Evolutionary conservation across 2,888 invertebrate genomes (phyloP), one percentile per base, ranked within the genome.

Genomic region (Hyalella azteca): DNA sequence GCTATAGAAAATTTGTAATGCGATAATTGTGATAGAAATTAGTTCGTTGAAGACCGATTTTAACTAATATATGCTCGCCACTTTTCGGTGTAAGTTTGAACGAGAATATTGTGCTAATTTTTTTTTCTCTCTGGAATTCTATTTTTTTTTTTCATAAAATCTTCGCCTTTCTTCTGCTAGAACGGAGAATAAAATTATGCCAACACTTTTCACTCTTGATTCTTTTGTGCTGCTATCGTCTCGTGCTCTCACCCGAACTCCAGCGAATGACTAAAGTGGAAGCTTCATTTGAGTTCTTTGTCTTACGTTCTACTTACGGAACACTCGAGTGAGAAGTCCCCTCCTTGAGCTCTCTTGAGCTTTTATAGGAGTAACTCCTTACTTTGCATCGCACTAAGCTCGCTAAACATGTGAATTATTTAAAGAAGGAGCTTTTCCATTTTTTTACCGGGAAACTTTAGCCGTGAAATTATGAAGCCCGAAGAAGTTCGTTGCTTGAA

Each of bases 401-500:
- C n/a, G 36, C 36, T 66, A 66, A 66, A 66, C 66, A 66, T 66
- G 66, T 66, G 66, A 66, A 66, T 66, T 66, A 66, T 66, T 66
- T 66, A 66, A 36, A 29, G 19, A 66, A 66, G n/a, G n/a, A n/a
- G 19, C 36, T 66, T 36, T 29, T 59, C 29, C n/a, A n/a, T 32
- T 36, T 66, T 66, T 66, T 66, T 66, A 66, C 13, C 66, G 22
- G 36, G 13, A 7, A 66, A 66, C 36, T 66, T 66, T 36, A 7
- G 36, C 66, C 32, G 19, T 66, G 66, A 39, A 66, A 66, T 66
- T 66, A 66, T 66, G 66, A 66, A 66, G 66, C 36, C 66, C 39
- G 39, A 66, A 66, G 32, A 66, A 66, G 66, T 66, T 66, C 36
- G 66, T 36, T 66, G 66, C 66, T 66, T 36, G 36, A 15, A 66